Base-by-base conservation (phyloP, 2,888 invertebrate species). In the Lepas anatifera region DNA sequence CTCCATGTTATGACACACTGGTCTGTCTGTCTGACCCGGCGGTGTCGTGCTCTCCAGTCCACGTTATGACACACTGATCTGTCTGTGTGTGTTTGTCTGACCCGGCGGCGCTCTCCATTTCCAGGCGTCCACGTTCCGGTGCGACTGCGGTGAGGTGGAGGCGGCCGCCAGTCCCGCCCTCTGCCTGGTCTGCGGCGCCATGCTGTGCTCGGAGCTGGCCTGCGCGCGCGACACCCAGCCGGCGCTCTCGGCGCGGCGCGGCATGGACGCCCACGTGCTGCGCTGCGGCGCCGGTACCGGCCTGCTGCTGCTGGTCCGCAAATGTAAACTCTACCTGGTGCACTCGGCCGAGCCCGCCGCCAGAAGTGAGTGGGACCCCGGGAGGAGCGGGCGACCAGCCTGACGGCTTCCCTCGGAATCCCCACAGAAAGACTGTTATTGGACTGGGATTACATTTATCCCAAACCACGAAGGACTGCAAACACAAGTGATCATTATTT, bases 141-240 rank as follows among this genome's bases (percentile, higher is more conserved):
- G 58, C 22, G 58, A 58, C 32, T 58, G 58, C 32, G 58, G 32
- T 35, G 58, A 58, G 32, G 16, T 10, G 39, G 66, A 39, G 25
- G 13, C 39, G 25, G 16, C 93, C 75, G 87, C 95, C 75, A 92
- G 94, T 75, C 98, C 99, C 11, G 96, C 98, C 0, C 92, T 98
- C 90, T 99, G 99, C 79, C 85, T 99, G 72, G 90, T 95, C 27
- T 99, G 99, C 79, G 96, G 97, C 4, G 86, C 87, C 77, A 90
- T 98, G 79, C 83, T 99, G 69, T 99, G 99, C 81, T 97, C 96
- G 11, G 97, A 97, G 35, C 25, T 39, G 39, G 16, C 39, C 25
- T 66, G 39, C 39, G 27, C 39, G 13, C 66, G 39, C 3, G 25
- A 41, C 25, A n/a, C n/a, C n/a, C n/a, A n/a, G n/a, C n/a, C n/a